Evolutionary conservation across 2,888 invertebrate species (phyloP), one percentile per base, ranked within the genome.

Genomic region (Corbicula japonica): DNA sequence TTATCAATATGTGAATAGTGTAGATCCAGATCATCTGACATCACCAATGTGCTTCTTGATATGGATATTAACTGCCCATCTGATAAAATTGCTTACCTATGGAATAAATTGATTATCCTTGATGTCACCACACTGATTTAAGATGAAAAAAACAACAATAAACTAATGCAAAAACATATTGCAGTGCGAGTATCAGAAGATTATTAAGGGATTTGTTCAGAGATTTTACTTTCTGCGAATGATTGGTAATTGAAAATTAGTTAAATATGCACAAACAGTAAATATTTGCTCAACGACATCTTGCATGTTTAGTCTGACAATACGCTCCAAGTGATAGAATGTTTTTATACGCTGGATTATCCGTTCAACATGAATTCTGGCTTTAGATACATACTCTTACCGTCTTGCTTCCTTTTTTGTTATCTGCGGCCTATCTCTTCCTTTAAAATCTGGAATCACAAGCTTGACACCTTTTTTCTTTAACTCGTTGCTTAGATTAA

Each of bases 331-430:
- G 23, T 58, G 28, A 21, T 76, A 69, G 46, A 75, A 76, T 15
- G 63, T 69, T 48, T 75, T 76, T 12, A 69, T 76, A 35, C 76
- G n/a, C 28, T 81, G 81, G 46, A 77, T 77, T 1, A 73, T 58
- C 10, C 70, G n/a, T 70, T n/a, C n/a, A n/a, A n/a, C n/a, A n/a
- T n/a, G n/a, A n/a, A 75, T 75, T 28, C 75, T 75, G 23, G 75
- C 61, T 38, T 62, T 58, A 2, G 70, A 60, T 0, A 69, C 46
- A 6, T 60, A 48, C 52, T 62, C 71, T 21, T 61, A 71, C 15
- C 52, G 35, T 3, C 23, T 32, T 18, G 60, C 50, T 35, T 71
- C 50, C 15, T 60, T 26, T 38, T n/a, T n/a, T 26, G 60, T 18
- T 15, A 70, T 48, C 50, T 61, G 61, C 18, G 61, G 34, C 21